A percentile compares a stretch with the other conserved stretches of the same genome.
These are phyloP conservation scores for Drosophila repletoides DNA, from an alignment of 1,140 invertebrate genomes.

Conservation along the genomic window DNA sequence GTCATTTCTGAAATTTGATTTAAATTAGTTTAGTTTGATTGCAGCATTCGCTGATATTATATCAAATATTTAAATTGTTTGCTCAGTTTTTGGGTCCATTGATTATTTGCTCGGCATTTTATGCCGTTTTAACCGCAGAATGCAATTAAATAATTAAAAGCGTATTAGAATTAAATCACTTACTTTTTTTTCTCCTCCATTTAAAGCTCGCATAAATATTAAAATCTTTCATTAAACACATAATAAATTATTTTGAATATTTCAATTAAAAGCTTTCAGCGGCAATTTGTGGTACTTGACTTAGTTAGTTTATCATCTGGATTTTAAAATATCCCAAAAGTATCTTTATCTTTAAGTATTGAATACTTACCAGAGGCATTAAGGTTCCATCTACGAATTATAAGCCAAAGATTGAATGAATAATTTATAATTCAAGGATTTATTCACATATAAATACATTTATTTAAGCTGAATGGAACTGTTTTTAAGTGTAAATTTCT, in stretches of 20 bases:
- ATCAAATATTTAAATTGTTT: slow-evolving; percentile 55
- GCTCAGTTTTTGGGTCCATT: slow-evolving; percentile 25
- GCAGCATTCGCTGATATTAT: slow-evolving; percentile 27
- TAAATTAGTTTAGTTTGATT: slow-evolving; percentile 69
- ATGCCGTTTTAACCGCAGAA: slow-evolving; percentile 52
- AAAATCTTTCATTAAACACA: too few species aligned
- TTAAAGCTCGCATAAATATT: too few species aligned
- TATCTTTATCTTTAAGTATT: too few species aligned
- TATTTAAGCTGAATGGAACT: not conserved
- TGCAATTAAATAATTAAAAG: slow-evolving; percentile 57
- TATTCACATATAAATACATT: slow-evolving; percentile 1
- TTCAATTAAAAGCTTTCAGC: too few species aligned
- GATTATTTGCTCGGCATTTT: slow-evolving; percentile 28
- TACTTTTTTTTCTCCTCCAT: too few species aligned
- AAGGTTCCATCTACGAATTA: too few species aligned
- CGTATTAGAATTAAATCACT: slow-evolving; percentile 46
- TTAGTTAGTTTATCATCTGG: too few species aligned
- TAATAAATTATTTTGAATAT: too few species aligned
- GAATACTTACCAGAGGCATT: too few species aligned
- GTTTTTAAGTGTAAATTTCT: slow-evolving; percentile 50
- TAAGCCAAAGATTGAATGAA: too few species aligned
- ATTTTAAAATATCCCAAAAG: too few species aligned
- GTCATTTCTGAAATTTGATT: slow-evolving; percentile 44
- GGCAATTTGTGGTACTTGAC: too few species aligned
- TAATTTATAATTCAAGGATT: slow-evolving; percentile 24